phyloP scores from a whole-genome alignment of 2,113 vertebrate genomes.

The Dermatemys mawii region DNA sequence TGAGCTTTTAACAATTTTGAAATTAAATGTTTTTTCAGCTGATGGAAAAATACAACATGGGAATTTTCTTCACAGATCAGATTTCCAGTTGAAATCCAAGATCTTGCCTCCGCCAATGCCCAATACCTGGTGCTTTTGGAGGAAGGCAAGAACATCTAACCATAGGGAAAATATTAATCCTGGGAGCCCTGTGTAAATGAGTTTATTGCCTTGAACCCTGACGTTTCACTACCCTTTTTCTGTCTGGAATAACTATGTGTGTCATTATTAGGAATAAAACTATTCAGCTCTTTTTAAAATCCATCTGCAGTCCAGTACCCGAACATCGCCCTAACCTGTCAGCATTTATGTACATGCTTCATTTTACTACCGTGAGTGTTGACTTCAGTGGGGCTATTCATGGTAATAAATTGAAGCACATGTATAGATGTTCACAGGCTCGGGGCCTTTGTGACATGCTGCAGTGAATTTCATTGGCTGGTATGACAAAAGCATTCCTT shows the following conservation, averaged over 20 bases:
- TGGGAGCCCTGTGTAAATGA: slow-evolving; percentile 7
- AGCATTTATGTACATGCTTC: slow-evolving; percentile 5
- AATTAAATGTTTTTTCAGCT: background rate
- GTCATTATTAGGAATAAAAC: slow-evolving; percentile 32
- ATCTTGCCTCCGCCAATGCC: background rate
- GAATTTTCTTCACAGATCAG: background rate
- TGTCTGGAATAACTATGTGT: slow-evolving; percentile 8
- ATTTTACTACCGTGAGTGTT: background rate
- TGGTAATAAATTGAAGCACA: background rate
- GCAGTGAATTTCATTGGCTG: background rate
- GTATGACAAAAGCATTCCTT: background rate
- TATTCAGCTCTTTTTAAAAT: slow-evolving; percentile 17
- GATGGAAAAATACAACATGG: background rate
- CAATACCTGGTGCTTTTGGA: background rate
- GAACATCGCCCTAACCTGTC: fast-evolving
- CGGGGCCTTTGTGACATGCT: background rate
- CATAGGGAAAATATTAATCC: background rate
- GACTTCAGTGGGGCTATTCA: background rate
- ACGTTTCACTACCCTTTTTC: slow-evolving; percentile 12
- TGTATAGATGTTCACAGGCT: fast-evolving
- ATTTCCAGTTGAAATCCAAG: background rate
- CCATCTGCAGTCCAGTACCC: slow-evolving; percentile 11
- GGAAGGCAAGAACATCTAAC: background rate
- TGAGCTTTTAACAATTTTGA: background rate
- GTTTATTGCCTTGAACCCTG: background rate